These are phyloP conservation scores for Phortica variegata DNA, from an alignment of 1,140 invertebrate genomes.

Conservation along the genomic window DNA sequence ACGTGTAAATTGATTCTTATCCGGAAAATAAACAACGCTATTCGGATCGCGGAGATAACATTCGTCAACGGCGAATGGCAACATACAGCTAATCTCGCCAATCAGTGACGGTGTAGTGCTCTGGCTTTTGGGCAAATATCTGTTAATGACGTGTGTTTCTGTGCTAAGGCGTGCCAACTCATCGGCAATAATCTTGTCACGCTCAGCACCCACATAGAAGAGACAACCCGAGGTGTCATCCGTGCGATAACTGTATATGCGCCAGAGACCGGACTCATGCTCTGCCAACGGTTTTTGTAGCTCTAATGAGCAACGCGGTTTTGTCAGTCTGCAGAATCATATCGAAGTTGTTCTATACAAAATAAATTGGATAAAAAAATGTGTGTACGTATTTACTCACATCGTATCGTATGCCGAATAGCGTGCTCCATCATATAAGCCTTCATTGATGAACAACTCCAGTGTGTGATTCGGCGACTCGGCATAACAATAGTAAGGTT, in stretches of 20 bases:
- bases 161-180: neutral
- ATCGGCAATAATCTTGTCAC: constrained; percentile 7
- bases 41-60: constrained; percentile 17
- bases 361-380: too few relatives aligned
- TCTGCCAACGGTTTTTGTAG: constrained; percentile 9
- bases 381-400: too few relatives aligned
- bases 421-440: constrained; percentile 9
- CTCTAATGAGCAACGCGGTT: constrained; percentile 11
- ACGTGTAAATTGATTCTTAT: constrained; percentile 8
- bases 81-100: constrained; percentile 2
- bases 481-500: constrained; percentile 8
- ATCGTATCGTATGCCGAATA: constrained; percentile 16
- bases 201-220: constrained; percentile 11
- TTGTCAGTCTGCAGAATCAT: constrained; percentile 2
- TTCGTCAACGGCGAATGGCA: constrained; percentile 16
- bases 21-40: constrained; percentile 16
- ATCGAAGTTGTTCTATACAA: too few relatives aligned
- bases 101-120: neutral
- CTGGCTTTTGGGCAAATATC: neutral
- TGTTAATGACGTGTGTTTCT: neutral
- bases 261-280: constrained; percentile 14
- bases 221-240: constrained; percentile 10
- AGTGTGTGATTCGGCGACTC: constrained; percentile 8
- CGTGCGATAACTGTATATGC: constrained; percentile 4
- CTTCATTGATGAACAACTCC: constrained; percentile 16